Evolutionary conservation across 2,888 invertebrate species (phyloP).

Genomic region (Urechis unicinctus): DNA sequence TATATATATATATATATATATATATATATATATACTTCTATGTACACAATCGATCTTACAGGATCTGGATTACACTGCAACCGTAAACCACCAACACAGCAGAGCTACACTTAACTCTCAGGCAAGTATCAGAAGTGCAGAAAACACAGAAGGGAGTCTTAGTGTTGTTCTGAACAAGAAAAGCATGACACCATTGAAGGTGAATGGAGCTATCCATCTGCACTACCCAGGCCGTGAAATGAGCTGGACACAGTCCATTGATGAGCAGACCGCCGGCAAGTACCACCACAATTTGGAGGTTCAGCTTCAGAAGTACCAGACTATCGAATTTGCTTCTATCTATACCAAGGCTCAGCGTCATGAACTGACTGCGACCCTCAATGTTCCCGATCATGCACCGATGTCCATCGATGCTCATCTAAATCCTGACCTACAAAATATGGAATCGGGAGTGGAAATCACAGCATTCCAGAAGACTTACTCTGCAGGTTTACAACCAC

Average conservation of each 20-base stretch:
- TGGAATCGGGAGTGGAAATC: slow-evolving; percentile 11
- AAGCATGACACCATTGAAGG: slow-evolving; percentile 14
- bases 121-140: slow-evolving; percentile 3
- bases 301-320: slow-evolving; percentile 10
- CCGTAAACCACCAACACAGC: slow-evolving; percentile 12
- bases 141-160: slow-evolving; percentile 3
- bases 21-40: not conserved
- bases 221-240: slow-evolving; percentile 17
- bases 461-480: not conserved
- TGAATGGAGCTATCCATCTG: slow-evolving; percentile 3
- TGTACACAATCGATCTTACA: no score
- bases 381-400: slow-evolving; percentile 9
- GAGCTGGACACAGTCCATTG: slow-evolving; percentile 5
- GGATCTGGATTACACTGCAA: slow-evolving; percentile 3
- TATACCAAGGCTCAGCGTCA: slow-evolving; percentile 18
- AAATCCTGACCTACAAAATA: slow-evolving; percentile 17
- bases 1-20: not conserved
- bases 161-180: slow-evolving; percentile 11
- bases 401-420: slow-evolving; percentile 16
- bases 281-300: slow-evolving; percentile 12
- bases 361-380: slow-evolving; percentile 16
- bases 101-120: slow-evolving; percentile 8
- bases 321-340: slow-evolving; percentile 4
- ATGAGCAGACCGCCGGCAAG: slow-evolving; percentile 6
- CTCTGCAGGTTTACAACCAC: not conserved